These are phyloP conservation scores for Cephus sareptanus DNA, from an alignment of 2,888 invertebrate species.

Conservation along the genomic window DNA sequence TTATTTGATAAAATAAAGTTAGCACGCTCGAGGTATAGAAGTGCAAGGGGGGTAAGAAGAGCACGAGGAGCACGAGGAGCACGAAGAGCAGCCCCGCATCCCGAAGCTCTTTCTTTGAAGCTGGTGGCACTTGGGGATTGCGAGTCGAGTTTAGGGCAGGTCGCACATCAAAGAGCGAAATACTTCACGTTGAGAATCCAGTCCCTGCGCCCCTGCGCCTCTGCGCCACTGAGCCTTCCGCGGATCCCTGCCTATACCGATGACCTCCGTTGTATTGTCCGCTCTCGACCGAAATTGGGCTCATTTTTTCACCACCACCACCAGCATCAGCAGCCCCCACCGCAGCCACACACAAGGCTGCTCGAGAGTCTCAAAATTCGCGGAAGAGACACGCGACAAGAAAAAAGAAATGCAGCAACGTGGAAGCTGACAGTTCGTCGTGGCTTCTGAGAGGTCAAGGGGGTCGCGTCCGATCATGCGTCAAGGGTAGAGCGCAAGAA, in stretches of 20 bases:
- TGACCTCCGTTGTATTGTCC: conserved; percentile 60
- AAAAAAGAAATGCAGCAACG: not conserved
- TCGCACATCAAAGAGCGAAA: conserved; percentile 63
- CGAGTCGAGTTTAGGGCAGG: conserved; percentile 54
- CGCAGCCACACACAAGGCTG: conserved; percentile 29
- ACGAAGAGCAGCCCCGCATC: conserved; percentile 30
- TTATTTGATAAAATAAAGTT: not conserved
- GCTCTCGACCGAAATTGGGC: conserved; percentile 53
- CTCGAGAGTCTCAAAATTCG: conserved; percentile 10
- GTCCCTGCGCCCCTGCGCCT: conserved; percentile 10
- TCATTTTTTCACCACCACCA: conserved; percentile 39
- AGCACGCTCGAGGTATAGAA: not conserved
- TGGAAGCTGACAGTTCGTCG: not conserved
- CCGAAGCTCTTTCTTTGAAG: conserved; percentile 58
- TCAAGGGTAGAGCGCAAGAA: not conserved
- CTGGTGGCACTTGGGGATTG: conserved; percentile 42
- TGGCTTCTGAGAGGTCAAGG: not conserved
- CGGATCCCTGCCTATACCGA: conserved; percentile 19
- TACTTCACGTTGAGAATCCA: conserved; percentile 61
- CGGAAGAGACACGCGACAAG: not conserved
- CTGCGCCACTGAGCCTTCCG: conserved; percentile 19
- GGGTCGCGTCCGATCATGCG: not conserved
- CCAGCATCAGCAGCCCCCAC: not conserved
- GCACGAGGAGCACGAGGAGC: conserved; percentile 23
- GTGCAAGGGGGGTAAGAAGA: conserved; percentile 15